A percentile compares a stretch with the other conserved stretches of the same genome.
phyloP scores from a whole-genome alignment of 2,797 vertebrate species.

The Eulemur mongoz region DNA sequence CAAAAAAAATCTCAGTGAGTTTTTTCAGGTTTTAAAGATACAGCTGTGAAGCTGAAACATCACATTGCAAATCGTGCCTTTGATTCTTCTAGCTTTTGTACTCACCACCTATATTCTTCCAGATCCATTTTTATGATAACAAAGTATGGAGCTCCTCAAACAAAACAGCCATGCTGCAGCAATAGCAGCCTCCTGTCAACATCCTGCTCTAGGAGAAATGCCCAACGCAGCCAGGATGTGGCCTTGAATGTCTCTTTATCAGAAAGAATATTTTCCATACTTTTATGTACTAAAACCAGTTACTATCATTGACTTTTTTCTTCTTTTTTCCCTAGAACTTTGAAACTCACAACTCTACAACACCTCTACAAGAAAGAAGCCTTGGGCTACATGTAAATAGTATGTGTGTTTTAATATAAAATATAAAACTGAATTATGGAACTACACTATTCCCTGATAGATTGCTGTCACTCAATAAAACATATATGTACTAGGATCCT shows the following conservation, averaged over 20 bases:
- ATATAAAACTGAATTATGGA: constrained; percentile 42
- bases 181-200: neutral
- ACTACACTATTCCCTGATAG: constrained; percentile 7
- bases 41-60: neutral
- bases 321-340: constrained; percentile 85
- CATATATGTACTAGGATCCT: neutral
- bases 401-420: constrained; percentile 60
- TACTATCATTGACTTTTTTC: neutral
- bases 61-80: neutral
- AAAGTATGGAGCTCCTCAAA: neutral
- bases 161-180: neutral
- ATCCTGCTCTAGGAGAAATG: neutral
- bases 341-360: constrained; percentile 81
- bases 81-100: neutral
- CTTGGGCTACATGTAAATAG: constrained; percentile 73
- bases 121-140: neutral
- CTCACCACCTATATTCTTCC: neutral
- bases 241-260: neutral
- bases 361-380: constrained; percentile 81
- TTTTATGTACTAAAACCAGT: neutral
- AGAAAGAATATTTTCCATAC: neutral
- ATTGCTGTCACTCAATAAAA: neutral
- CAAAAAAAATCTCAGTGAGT: neutral
- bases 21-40: neutral
- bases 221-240: neutral